Conservation (phyloP, 2,888 invertebrate genomes). For the Limnephilus auricula region DNA sequence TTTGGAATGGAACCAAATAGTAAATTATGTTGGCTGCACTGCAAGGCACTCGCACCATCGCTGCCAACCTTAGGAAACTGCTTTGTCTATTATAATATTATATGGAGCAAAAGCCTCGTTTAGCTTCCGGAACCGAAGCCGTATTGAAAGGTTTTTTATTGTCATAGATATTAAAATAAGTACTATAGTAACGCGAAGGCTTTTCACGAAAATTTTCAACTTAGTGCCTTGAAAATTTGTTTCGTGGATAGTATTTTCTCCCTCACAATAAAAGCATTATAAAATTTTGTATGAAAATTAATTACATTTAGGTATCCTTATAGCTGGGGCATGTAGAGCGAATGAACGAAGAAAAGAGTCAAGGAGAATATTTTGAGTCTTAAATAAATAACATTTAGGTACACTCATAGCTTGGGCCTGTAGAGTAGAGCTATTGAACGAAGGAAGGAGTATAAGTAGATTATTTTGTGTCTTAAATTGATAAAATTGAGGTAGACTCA, state of each 20-base stretch:
- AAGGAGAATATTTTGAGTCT: too few species aligned
- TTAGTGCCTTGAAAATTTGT: background rate
- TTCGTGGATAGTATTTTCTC: background rate
- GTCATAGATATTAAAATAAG: constrained; percentile 41
- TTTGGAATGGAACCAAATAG: constrained; percentile 63
- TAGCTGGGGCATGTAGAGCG: too few species aligned
- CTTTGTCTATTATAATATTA: constrained; percentile 45
- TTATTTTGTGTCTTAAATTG: too few species aligned
- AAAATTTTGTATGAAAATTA: background rate
- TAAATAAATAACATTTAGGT: too few species aligned
- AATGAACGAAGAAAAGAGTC: too few species aligned
- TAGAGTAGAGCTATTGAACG: too few species aligned
- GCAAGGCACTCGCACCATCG: constrained; percentile 33
- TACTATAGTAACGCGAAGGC: background rate
- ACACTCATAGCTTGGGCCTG: too few species aligned
- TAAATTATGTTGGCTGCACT: constrained; percentile 62
- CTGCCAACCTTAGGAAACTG: constrained; percentile 43
- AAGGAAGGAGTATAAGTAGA: too few species aligned
- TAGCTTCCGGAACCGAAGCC: constrained; percentile 11
- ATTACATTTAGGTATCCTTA: too few species aligned
- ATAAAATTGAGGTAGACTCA: too few species aligned
- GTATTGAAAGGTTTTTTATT: constrained; percentile 31
- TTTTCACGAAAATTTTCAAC: background rate
- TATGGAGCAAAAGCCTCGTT: constrained; percentile 11
- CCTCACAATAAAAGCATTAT: background rate